These are phyloP conservation scores for Periphyllus acericola DNA, from an alignment of 2,888 invertebrate species.

Conservation along the genomic window DNA sequence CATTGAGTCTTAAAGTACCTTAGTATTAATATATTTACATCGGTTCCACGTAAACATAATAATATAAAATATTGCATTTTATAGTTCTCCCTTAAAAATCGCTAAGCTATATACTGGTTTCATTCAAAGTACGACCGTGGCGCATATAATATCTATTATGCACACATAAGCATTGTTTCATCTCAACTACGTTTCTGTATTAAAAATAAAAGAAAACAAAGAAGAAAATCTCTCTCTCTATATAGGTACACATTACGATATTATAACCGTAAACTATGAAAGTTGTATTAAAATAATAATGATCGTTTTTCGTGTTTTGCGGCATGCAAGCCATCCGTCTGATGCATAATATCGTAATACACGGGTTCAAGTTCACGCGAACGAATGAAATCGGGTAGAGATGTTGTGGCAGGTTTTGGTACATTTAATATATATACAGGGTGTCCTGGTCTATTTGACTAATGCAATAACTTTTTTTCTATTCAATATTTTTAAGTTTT, in stretches of 20 bases:
- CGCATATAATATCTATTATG: not conserved
- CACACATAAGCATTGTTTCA: not conserved
- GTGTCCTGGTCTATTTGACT: no score
- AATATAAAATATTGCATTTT: constrained; percentile 7
- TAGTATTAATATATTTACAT: constrained; percentile 9
- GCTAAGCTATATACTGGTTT: not conserved
- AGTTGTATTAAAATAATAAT: not conserved
- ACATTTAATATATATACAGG: no score
- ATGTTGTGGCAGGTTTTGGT: not conserved
- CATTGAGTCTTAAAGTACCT: not conserved
- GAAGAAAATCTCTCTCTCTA: not conserved
- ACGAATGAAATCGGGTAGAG: not conserved
- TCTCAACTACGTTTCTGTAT: not conserved
- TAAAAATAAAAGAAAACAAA: not conserved
- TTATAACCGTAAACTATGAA: not conserved
- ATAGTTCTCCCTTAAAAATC: not conserved
- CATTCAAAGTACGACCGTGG: not conserved
- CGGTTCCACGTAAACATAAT: not conserved
- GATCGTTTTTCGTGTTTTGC: not conserved
- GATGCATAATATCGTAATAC: not conserved
- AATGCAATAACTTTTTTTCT: no score
- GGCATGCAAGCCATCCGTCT: not conserved
- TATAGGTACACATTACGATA: no score
- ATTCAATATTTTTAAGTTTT: no score
- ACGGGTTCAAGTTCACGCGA: not conserved